phyloP scores from a whole-genome alignment of 2,888 invertebrate genomes.

The Leptinotarsa peninsularis region DNA sequence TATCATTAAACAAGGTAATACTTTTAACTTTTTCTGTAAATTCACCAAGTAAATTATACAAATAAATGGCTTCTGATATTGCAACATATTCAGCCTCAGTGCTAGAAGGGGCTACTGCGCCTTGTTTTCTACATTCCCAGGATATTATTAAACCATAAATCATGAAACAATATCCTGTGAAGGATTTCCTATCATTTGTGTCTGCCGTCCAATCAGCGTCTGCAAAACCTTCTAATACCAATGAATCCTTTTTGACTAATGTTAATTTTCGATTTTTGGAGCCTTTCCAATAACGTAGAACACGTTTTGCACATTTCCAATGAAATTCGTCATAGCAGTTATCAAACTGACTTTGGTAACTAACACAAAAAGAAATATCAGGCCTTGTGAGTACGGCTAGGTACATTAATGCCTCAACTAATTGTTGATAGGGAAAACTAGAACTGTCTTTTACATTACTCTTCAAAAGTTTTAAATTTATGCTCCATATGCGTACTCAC shows the following conservation, averaged over 20 bases:
- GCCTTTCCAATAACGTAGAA: constrained; percentile 32
- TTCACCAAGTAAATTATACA: constrained; percentile 27
- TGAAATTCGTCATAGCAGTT: constrained; percentile 38
- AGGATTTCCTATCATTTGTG: constrained; percentile 60
- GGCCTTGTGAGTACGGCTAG: constrained; percentile 43
- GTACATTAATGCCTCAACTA: constrained; percentile 43
- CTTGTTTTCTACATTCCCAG: constrained; percentile 54
- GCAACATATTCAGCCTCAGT: too few relatives aligned
- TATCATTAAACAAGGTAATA: background rate
- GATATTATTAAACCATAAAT: constrained; percentile 50
- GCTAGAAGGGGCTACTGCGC: constrained; percentile 16
- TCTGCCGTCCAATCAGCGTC: constrained; percentile 39
- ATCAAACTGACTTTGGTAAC: constrained; percentile 45
- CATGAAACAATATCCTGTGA: constrained; percentile 52
- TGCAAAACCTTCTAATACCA: constrained; percentile 17
- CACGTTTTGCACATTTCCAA: constrained; percentile 39
- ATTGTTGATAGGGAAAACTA: constrained; percentile 32
- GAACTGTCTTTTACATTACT: background rate
- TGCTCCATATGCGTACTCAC: constrained; percentile 34
- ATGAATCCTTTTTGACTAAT: background rate
- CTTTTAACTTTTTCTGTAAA: constrained; percentile 23
- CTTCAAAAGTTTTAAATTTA: constrained; percentile 14
- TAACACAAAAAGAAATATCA: constrained; percentile 45
- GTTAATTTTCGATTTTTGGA: constrained; percentile 28
- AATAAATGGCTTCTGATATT: constrained; percentile 31